Base-by-base conservation (phyloP, 2,888 invertebrate species). In the Heliconius ethilla region DNA sequence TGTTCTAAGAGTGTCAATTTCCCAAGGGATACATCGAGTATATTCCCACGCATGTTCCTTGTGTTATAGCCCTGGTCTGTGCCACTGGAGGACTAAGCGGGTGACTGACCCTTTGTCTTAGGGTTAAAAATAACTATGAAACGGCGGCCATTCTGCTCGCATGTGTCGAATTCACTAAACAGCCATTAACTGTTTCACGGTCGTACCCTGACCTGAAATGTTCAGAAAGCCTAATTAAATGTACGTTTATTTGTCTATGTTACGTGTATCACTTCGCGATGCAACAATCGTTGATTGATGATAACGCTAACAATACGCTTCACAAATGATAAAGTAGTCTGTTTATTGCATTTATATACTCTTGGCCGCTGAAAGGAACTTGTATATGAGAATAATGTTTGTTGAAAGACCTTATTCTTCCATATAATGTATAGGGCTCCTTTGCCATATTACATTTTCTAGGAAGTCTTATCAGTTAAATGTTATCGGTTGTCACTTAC, bases 91-190 rank as follows among this genome's bases (percentile, higher is more conserved):
- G 90, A 91, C 89, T 91, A 88, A 85, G 87, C 90, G 93, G 94
- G 93, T 94, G 91, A 93, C 86, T 94, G 94, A 94, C 93, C 94
- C 91, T 88, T 89, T 90, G 91, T 89, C 89, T 82, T 91, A 89
- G 92, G 94, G 93, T 92, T 94, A 93, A 94, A 94, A 94, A 94
- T 94, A 94, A 93, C 92, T 88, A 87, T 90, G 89, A 89, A 89
- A 88, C 88, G 88, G 87, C 92, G 91, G 90, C 89, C 92, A 92
- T 93, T 94, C 94, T 92, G 94, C 89, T 93, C 90, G 89, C 94
- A 94, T 94, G 91, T 94, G 94, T 93, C 92, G 93, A 93, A 93
- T 94, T 92, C 90, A 93, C 91, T 92, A 92, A 93, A 92, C 92
- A 92, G 91, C 88, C 90, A 90, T 91, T 91, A 92, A 92, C 90